phyloP scores from a whole-genome alignment of 1,140 invertebrate species.

The Bombus sylvicola region DNA sequence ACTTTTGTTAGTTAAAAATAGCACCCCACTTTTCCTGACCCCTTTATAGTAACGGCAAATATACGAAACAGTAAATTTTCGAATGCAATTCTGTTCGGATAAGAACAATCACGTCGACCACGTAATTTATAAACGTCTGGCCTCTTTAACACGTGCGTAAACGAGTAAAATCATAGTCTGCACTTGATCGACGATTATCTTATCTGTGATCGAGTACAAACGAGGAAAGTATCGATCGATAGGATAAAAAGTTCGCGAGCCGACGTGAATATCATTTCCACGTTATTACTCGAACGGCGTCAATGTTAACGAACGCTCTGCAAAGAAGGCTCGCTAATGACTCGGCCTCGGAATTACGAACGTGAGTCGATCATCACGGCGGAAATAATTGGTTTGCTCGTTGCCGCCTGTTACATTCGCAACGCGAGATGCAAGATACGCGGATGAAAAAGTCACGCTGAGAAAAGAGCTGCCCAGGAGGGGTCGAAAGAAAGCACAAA shows the following conservation, averaged over 20 bases:
- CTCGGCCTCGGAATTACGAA: conserved; percentile 23
- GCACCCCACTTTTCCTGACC: not conserved
- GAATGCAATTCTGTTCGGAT: not conserved
- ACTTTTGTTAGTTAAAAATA: not conserved
- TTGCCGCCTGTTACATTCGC: conserved; percentile 33
- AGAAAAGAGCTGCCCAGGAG: conserved; percentile 13
- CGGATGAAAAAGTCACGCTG: conserved; percentile 6
- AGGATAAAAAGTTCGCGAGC: not conserved
- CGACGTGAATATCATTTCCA: conserved; percentile 16
- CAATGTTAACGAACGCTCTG: conserved; percentile 44
- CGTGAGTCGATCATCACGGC: conserved; percentile 50
- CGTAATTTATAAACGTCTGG: not conserved
- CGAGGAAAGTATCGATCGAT: conserved; percentile 15
- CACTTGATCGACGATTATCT: conserved; percentile 10
- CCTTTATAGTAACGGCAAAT: not conserved
- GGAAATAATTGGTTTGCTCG: conserved; percentile 49
- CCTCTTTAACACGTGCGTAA: not conserved
- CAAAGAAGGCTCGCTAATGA: conserved; percentile 46
- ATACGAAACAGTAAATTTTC: not conserved
- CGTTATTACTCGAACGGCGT: not conserved
- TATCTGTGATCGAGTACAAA: conserved; percentile 11
- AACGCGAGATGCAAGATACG: conserved; percentile 39
- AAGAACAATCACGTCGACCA: too few species aligned
- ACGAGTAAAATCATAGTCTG: not conserved
- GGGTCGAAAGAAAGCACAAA: conserved; percentile 29